phyloP scores from a whole-genome alignment of 2,888 invertebrate genomes.

The Lobophora halterata region DNA sequence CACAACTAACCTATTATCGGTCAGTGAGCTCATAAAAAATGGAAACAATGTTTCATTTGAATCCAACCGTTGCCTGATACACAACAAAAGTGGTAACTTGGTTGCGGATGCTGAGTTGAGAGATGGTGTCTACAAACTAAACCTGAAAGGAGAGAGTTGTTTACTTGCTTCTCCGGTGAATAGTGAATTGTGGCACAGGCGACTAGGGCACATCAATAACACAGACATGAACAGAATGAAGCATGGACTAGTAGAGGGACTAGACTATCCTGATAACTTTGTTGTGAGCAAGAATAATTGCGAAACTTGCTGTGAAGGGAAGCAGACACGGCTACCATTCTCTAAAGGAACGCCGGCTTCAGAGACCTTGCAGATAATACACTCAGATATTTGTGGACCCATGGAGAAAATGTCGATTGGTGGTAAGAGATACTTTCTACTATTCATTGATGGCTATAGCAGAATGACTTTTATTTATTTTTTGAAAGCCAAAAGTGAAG shows the following conservation, averaged over 20 bases:
- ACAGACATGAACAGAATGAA: conserved; percentile 4
- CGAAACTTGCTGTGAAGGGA: conserved; percentile 19
- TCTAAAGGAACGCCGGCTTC: conserved; percentile 2
- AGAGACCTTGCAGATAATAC: conserved; percentile 10
- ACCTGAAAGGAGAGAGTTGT: neutral
- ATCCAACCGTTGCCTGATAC: conserved; percentile 11
- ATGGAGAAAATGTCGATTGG: conserved; percentile 13
- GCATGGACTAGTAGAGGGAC: conserved; percentile 4
- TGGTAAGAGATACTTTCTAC: conserved; percentile 25
- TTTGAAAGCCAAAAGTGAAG: conserved; percentile 12
- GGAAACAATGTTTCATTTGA: conserved; percentile 22
- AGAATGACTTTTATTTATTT: conserved; percentile 26
- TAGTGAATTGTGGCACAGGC: too few relatives aligned
- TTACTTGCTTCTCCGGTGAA: too few relatives aligned
- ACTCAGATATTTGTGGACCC: conserved; percentile 23
- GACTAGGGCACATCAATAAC: conserved; percentile 6
- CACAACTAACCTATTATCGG: conserved; percentile 24
- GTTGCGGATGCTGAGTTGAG: conserved; percentile 16
- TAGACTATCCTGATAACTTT: neutral
- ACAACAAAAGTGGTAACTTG: conserved; percentile 11
- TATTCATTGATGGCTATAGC: conserved; percentile 29
- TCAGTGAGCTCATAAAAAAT: conserved; percentile 27
- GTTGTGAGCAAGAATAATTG: neutral
- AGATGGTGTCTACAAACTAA: conserved; percentile 26
- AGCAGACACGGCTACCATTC: conserved; percentile 27